These are phyloP conservation scores for Sebastes fasciatus DNA, from an alignment of 2,113 vertebrate genomes.

Conservation along the genomic window DNA sequence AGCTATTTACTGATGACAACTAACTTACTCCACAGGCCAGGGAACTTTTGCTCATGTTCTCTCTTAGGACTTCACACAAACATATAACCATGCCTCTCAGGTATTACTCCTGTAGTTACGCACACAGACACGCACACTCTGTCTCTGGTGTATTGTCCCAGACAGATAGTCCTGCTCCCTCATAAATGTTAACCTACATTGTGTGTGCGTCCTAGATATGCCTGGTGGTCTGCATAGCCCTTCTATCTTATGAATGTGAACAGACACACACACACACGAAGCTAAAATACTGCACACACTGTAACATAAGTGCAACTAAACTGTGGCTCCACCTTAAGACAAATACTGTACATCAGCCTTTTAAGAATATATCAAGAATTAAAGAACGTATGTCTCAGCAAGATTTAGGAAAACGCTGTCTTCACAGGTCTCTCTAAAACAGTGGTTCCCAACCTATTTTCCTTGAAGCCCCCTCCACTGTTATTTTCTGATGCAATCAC, in stretches of 20 bases:
- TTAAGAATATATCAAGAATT: not conserved
- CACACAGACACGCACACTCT: constrained; percentile 1
- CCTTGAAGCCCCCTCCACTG: too few relatives aligned
- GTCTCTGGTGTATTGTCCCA: constrained; percentile 60
- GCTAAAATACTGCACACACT: not conserved
- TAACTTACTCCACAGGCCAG: constrained; percentile 51
- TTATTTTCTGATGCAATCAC: too few relatives aligned
- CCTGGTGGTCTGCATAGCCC: constrained; percentile 27
- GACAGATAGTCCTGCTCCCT: constrained; percentile 52
- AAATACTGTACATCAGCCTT: not conserved
- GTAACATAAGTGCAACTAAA: not conserved
- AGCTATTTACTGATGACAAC: constrained; percentile 69
- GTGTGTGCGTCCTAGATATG: constrained; percentile 58
- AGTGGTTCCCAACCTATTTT: too few relatives aligned
- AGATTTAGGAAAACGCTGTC: not conserved
- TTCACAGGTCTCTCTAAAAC: not conserved
- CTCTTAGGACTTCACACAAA: constrained; percentile 27
- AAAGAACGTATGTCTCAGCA: not conserved
- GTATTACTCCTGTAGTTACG: constrained; percentile 40
- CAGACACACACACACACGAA: not conserved
- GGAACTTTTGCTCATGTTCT: constrained; percentile 46
- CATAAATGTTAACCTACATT: constrained; percentile 69
- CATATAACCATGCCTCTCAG: constrained; percentile 11
- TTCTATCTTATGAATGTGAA: not conserved
- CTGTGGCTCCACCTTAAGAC: not conserved